Conservation (phyloP, 1,140 invertebrate species). For the Nasonia longicornis region DNA sequence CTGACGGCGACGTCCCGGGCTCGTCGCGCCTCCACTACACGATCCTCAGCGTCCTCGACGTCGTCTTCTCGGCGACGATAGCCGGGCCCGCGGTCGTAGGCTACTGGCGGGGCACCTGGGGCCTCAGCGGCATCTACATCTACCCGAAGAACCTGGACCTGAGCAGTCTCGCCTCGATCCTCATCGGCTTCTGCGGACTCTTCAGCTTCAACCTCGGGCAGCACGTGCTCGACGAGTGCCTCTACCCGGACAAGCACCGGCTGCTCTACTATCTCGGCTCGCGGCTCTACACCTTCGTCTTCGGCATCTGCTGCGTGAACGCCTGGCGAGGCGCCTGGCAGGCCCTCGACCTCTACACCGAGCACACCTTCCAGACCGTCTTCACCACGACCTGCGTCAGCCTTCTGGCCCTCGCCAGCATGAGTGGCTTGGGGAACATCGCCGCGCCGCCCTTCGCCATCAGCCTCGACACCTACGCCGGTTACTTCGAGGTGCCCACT, state of each 20-base stretch:
- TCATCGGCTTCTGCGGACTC: slow-evolving; percentile 77
- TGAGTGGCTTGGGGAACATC: slow-evolving; percentile 81
- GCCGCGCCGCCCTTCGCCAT: slow-evolving; percentile 85
- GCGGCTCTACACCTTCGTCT: slow-evolving; percentile 80
- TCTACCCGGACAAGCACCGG: slow-evolving; percentile 77
- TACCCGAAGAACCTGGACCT: slow-evolving; percentile 72
- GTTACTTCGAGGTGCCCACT: slow-evolving; percentile 86
- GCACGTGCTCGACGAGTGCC: slow-evolving; percentile 71
- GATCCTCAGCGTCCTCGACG: slow-evolving; percentile 77
- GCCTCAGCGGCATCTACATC: slow-evolving; percentile 80
- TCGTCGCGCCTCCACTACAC: slow-evolving; percentile 68
- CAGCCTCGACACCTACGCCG: slow-evolving; percentile 77
- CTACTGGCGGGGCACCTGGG: slow-evolving; percentile 89
- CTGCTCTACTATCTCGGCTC: slow-evolving; percentile 79
- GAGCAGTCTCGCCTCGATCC: slow-evolving; percentile 76
- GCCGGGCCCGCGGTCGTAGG: slow-evolving; percentile 84
- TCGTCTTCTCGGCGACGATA: slow-evolving; percentile 77
- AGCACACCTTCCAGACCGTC: slow-evolving; percentile 70
- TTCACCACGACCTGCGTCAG: slow-evolving; percentile 74
- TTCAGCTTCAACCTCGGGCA: slow-evolving; percentile 78
- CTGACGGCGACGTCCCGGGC: slow-evolving; percentile 51
- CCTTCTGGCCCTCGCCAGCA: slow-evolving; percentile 74
- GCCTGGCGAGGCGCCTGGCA: slow-evolving; percentile 87
- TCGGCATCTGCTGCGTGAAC: slow-evolving; percentile 83
- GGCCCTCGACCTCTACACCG: slow-evolving; percentile 78